Evolutionary conservation across 1,140 invertebrate species (phyloP), one percentile per base, ranked within the genome.

Genomic region (Cecropterus lyciades): DNA sequence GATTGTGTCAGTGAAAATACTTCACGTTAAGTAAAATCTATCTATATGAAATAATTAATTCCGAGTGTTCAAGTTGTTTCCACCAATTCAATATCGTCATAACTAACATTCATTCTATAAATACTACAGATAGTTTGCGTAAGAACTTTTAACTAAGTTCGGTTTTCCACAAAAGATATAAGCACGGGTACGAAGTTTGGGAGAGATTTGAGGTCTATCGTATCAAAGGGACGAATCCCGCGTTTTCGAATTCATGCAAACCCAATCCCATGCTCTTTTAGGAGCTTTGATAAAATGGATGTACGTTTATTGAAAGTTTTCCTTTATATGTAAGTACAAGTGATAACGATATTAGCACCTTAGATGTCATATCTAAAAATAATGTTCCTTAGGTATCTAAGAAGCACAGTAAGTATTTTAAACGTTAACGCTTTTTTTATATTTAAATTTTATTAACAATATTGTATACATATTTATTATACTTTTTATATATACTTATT

Each of bases 111-210:
- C 40, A n/a, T 14, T 43, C 40, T 14, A 43, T 43, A 14, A 37
- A 11, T 37, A n/a, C 11, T 37, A 37, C 24, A 56, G 53, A 43
- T 56, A 40, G 37, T 42, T 56, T 10, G 10, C 16, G 55, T 45
- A 45, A 15, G 15, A 45, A 45, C 24, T 30, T 52, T 52, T 52
- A 30, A 52, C 55, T 45, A 45, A 57, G 40, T 57, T 57, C 20
- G 42, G 55, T 42, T 57, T 20, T 57, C n/a, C 42, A 45, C 55
- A 57, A 57, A 57, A 57, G 40, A 57, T 57, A 27, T 45, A 24
- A 20, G 40, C 55, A 45, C 20, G 40, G 17, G 37, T 14, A 42
- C 53, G 6, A 24, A 56, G 53, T 56, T 56, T 56, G 40, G n/a
- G n/a, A n/a, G 53, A 20, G 53, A 56, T 56, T 43, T 56, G 37